These are phyloP conservation scores for Muscicapa striata DNA, from an alignment of 2,797 vertebrate species.

Conservation along the genomic window DNA sequence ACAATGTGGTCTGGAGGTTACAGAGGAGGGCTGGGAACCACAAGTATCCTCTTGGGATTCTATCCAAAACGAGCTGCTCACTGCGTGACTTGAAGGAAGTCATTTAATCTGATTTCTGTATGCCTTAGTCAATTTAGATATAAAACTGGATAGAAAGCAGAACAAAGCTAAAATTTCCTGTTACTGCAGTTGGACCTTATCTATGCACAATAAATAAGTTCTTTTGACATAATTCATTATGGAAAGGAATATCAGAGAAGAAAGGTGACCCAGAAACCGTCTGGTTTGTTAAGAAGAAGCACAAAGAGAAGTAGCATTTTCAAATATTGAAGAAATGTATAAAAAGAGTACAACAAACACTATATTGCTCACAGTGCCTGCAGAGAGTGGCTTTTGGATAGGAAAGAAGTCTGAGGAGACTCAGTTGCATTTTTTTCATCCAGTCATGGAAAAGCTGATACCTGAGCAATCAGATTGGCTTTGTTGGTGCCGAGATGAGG, in stretches of 20 bases:
- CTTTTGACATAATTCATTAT: not conserved
- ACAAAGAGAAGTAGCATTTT: not conserved
- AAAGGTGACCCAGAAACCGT: not conserved
- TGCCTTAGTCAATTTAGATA: conserved; percentile 52
- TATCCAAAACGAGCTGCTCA: conserved; percentile 23
- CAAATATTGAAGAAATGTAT: not conserved
- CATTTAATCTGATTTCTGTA: conserved; percentile 56
- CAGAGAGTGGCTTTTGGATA: not conserved
- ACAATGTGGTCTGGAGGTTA: conserved; percentile 23
- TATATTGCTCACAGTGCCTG: not conserved
- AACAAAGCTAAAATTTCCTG: conserved; percentile 2
- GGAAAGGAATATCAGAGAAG: not conserved
- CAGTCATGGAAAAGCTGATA: not conserved
- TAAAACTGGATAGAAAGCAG: conserved; percentile 38
- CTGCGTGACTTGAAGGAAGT: conserved; percentile 34
- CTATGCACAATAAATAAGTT: not conserved
- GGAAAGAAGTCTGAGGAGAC: not conserved
- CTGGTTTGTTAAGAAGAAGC: not conserved
- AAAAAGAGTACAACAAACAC: not conserved
- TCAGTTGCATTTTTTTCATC: not conserved
- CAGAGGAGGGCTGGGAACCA: conserved; percentile 22
- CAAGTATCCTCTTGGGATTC: conserved; percentile 47
- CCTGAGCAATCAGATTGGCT: not conserved
- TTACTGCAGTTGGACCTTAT: conserved; percentile 29
- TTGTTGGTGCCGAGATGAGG: not conserved